Evolutionary conservation across 2,797 vertebrate species (phyloP), one percentile per base, ranked within the genome.

Genomic region (Etheostoma perlongum): DNA sequence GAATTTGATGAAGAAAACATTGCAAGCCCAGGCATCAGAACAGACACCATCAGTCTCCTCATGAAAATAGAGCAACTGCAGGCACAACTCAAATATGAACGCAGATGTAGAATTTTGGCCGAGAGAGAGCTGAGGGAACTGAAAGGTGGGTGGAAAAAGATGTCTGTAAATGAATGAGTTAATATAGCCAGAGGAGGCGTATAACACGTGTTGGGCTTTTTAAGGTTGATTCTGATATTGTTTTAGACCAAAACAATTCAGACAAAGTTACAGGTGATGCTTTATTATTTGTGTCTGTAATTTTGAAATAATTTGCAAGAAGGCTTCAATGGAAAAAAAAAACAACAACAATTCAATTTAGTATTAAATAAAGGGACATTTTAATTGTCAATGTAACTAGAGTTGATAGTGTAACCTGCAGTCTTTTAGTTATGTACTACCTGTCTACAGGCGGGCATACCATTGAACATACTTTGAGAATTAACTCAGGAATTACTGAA

Each of bases 61-160:
- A 94, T 94, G 93, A 95, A 95, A 83, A 94, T 95, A 72, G 93
- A 95, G 67, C 92, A 94, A 15, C 87, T 95, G 25, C 93, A 95
- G 84, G 87, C 94, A 19, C 92, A 95, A 36, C 92, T 95, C 10
- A 94, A 94, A 46, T 95, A 95, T 58, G 94, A 95, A 61, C 93
- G 92, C 78, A 91, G 93, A 55, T 95, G 94, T 77, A 76, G 93
- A 40, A 87, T 94, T 54, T 51, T 94, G 88, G 94, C 93, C 0
- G 94, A 95, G 79, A 92, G 87, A 42, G 94, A 95, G 52, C 78
- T 95, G 61, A 89, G 90, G 69, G 92, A 95, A 64, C 85, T 94
- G 46, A 95, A 93, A 94, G 94, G 94, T 94, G 58, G 76, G 90
- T 88, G 65, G 46, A 70, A 70, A 49, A 77, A 76, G 12, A 60